Evolutionary conservation across 2,888 invertebrate genomes (phyloP), one percentile per base, ranked within the genome.

Genomic region (Thera obeliscata): DNA sequence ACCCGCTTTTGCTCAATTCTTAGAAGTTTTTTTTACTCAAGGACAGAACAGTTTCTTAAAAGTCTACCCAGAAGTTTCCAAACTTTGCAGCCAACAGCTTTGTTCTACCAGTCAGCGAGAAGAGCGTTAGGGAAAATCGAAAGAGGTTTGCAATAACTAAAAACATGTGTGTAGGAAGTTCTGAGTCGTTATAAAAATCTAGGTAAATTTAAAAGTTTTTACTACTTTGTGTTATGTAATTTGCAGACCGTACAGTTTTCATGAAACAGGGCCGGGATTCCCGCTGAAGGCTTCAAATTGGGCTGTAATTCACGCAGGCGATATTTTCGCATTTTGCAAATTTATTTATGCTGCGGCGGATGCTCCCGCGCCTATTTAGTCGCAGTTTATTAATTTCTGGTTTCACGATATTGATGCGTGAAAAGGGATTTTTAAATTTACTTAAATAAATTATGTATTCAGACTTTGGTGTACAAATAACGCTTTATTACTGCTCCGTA

Each of bases 361-460:
- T 50, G 56, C 41, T 1, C 64, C 43, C 38, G 56, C 64, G 11
- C 22, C 22, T 54, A 68, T 58, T 68, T 57, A 64, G 46, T 43
- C 54, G 8, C 12, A 56, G 50, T 67, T 57, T 68, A 68, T 68
- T 68, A 68, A 68, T 68, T 57, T 57, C 61, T 64, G 68, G 68
- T 68, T 57, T 43, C 33, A 12, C 35, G n/a, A 55, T 62, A 67
- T 56, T 59, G 59, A 63, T 59, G 55, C 38, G 50, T 41, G 36
- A 55, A 35, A 43, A 46, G n/a, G 54, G 3, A 12, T 12, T 12
- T 36, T 48, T 61, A 48, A 48, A 12, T 61, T 6, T 33, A 41
- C 22, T 22, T 22, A 22, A 22, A 22, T 22, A 1, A 36, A 5
- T 33, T 33, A 22, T 33, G 22, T 38, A n/a, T n/a, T n/a, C 11